Base-by-base conservation (phyloP, 1,140 invertebrate species). In the Alviniconcha marisindica region DNA sequence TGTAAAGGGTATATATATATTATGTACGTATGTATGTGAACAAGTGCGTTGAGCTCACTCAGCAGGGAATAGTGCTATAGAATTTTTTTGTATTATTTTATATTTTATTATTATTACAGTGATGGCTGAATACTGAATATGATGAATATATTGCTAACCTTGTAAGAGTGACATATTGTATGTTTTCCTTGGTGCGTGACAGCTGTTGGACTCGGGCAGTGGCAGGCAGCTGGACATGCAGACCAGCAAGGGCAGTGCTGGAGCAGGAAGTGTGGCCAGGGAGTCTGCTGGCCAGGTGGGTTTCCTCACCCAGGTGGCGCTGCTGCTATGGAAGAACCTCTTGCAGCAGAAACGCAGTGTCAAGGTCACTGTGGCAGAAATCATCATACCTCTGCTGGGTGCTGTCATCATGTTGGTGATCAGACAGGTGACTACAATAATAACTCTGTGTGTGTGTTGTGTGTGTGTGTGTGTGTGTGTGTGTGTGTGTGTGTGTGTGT, bases 311-410 rank as follows among this genome's bases (percentile, higher is more conserved):
- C 85, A 90, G 71, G 88, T 90, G 78, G 5, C 63, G 36, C 81
- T 91, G 28, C 84, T 91, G 21, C 78, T 91, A 40, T 91, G 90
- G 90, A 91, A 91, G 81, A 91, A 91, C 83, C 89, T 86, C 69
- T 56, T 87, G 24, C 69, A 89, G 28, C 89, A 89, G 74, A 81
- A 83, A 38, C 74, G 90, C 60, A 88, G 86, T 69, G 63, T 85
- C 38, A 51, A 87, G 44, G 78, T 89, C 15, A 89, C 90, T 15
- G 54, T 88, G 12, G 83, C 90, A 24, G 90, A 91, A 82, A 85
- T 91, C 56, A 40, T 86, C 28, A 63, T 91, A 15, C 90, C 90
- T 60, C 36, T 86, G 38, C 78, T 90, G 0, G 90, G 90, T 82
- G 87, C 88, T 33, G 14, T 88, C 3, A 81, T 91, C 38, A 76